These are phyloP conservation scores for Sceloporus tristichus DNA, from an alignment of 2,113 vertebrate genomes.

Conservation along the genomic window DNA sequence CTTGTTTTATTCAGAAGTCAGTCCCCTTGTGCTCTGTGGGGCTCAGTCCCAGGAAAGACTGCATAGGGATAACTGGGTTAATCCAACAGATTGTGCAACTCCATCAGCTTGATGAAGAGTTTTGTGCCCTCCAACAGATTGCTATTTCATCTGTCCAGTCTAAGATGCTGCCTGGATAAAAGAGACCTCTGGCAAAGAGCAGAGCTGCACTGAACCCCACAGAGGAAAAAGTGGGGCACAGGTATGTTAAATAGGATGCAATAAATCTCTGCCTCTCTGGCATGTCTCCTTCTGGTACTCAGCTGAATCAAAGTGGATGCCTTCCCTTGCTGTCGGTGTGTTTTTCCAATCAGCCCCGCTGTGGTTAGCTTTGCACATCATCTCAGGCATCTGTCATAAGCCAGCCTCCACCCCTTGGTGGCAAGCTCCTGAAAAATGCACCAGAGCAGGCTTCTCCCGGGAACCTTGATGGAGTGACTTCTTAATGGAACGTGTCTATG, in stretches of 20 bases:
- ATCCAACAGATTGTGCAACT: background rate
- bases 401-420: background rate
- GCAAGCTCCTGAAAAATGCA: slow-evolving; percentile 42
- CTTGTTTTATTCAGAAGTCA: background rate
- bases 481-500: slow-evolving; percentile 38
- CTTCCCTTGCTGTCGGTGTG: slow-evolving; percentile 20
- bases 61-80: background rate
- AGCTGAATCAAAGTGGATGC: slow-evolving; percentile 15
- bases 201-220: background rate
- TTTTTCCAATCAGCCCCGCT: slow-evolving; percentile 31
- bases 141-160: background rate
- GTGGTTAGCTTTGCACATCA: slow-evolving; percentile 32
- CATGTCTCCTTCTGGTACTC: slow-evolving; percentile 20
- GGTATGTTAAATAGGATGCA: background rate
- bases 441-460: background rate
- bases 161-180: background rate
- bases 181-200: background rate
- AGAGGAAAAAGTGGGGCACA: background rate
- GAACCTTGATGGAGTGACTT: background rate
- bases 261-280: background rate
- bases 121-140: background rate
- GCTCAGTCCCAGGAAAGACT: background rate
- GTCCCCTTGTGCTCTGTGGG: background rate
- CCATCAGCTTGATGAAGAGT: background rate
- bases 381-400: slow-evolving; percentile 43